A percentile compares a stretch with the other conserved stretches of the same genome.
Evolutionary conservation across 2,113 vertebrate species (phyloP).

Genomic region (Daboia siamensis): DNA sequence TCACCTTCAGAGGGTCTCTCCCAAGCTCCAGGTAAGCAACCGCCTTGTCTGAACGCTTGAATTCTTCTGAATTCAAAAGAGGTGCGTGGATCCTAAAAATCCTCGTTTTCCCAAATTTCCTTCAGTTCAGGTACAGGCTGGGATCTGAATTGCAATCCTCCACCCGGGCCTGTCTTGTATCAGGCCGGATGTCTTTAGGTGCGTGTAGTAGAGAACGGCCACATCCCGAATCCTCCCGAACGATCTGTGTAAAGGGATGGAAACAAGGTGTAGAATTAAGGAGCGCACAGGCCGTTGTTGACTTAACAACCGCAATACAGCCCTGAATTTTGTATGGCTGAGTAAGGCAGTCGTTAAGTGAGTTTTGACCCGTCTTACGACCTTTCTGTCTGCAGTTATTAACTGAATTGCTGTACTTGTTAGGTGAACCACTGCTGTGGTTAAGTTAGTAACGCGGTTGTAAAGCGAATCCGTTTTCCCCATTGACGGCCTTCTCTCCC

Average conservation of each 20-base stretch:
- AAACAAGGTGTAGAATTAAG: neutral
- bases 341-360: too few species aligned
- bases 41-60: neutral
- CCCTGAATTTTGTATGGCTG: too few species aligned
- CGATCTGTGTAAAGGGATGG: neutral
- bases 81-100: neutral
- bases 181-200: neutral
- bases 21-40: too few species aligned
- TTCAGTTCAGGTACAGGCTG: neutral
- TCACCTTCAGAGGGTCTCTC: too few species aligned
- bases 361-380: too few species aligned
- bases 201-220: neutral
- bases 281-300: too few species aligned
- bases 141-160: neutral
- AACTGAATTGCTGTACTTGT: too few species aligned
- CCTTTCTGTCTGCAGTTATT: too few species aligned
- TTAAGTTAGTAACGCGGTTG: too few species aligned
- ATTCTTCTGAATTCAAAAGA: neutral
- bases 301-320: too few species aligned
- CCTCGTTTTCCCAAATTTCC: neutral
- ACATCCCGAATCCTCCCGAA: neutral
- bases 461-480: too few species aligned
- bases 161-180: neutral
- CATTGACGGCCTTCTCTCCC: neutral
- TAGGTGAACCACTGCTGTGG: too few species aligned